phyloP scores from a whole-genome alignment of 2,797 vertebrate genomes.

The Diglossa cyanea region DNA sequence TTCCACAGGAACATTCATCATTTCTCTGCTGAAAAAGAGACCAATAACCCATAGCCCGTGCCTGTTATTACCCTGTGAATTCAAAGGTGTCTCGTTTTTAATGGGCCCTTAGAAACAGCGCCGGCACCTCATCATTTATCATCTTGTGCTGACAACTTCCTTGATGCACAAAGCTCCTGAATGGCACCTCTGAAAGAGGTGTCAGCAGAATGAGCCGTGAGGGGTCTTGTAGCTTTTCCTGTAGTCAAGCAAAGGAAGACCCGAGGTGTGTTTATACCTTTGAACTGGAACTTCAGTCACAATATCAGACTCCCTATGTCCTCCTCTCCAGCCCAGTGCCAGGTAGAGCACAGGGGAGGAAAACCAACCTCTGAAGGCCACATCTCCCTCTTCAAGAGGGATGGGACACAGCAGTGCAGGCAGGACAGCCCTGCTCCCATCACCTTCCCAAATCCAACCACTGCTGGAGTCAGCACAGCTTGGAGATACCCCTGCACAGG shows the following conservation, averaged over 20 bases:
- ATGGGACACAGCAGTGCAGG: accelerated
- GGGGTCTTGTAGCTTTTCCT: background rate
- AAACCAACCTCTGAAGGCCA: background rate
- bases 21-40: slow-evolving; percentile 46
- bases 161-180: slow-evolving; percentile 14
- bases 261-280: background rate
- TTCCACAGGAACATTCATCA: slow-evolving; percentile 59
- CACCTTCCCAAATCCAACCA: accelerated
- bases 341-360: background rate
- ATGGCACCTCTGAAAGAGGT: slow-evolving; percentile 39
- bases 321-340: background rate
- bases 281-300: background rate
- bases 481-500: background rate
- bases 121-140: slow-evolving; percentile 48
- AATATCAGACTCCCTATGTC: accelerated
- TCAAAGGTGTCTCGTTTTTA: slow-evolving; percentile 64
- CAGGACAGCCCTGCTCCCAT: background rate
- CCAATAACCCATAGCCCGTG: slow-evolving; percentile 32
- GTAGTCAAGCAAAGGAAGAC: background rate
- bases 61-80: slow-evolving; percentile 55
- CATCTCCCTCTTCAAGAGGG: background rate
- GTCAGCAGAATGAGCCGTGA: background rate
- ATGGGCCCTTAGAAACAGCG: slow-evolving; percentile 49
- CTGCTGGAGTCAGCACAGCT: accelerated
- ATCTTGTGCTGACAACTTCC: slow-evolving; percentile 15